These are phyloP conservation scores for Polymixis flavicincta DNA, from an alignment of 2,888 invertebrate species.

Conservation along the genomic window DNA sequence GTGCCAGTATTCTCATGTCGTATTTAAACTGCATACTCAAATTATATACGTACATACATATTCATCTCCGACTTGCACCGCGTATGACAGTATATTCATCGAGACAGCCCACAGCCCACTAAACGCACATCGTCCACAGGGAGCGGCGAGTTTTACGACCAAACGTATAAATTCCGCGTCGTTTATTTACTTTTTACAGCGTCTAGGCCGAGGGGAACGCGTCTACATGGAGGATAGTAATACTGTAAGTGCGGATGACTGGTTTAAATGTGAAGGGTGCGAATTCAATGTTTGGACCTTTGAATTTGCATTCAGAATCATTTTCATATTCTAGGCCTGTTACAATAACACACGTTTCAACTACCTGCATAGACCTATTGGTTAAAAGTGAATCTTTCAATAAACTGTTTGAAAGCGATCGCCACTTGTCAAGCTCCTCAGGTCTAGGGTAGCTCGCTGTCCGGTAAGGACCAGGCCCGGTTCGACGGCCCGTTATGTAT, in stretches of 20 bases:
- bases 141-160: constrained; percentile 63
- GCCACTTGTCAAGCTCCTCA: too few species aligned
- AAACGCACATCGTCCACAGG: constrained; percentile 52
- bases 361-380: not conserved
- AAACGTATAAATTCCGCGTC: constrained; percentile 66
- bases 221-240: constrained; percentile 22
- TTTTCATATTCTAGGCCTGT: not conserved
- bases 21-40: not conserved
- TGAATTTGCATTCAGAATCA: not conserved
- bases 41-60: constrained; percentile 33
- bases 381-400: not conserved
- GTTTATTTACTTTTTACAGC: constrained; percentile 68
- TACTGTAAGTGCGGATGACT: constrained; percentile 20
- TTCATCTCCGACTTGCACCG: constrained; percentile 38
- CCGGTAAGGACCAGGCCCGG: too few species aligned
- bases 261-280: not conserved
- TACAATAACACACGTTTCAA: not conserved
- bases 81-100: constrained; percentile 49
- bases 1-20: not conserved
- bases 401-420: too few species aligned
- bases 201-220: constrained; percentile 55
- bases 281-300: not conserved
- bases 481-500: too few species aligned
- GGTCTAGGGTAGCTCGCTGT: too few species aligned
- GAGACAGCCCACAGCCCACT: constrained; percentile 28